Percentiles rank a stretch among this genome's conserved stretches.
phyloP scores from a whole-genome alignment of 2,113 vertebrate species.

The Mus pahari region DNA sequence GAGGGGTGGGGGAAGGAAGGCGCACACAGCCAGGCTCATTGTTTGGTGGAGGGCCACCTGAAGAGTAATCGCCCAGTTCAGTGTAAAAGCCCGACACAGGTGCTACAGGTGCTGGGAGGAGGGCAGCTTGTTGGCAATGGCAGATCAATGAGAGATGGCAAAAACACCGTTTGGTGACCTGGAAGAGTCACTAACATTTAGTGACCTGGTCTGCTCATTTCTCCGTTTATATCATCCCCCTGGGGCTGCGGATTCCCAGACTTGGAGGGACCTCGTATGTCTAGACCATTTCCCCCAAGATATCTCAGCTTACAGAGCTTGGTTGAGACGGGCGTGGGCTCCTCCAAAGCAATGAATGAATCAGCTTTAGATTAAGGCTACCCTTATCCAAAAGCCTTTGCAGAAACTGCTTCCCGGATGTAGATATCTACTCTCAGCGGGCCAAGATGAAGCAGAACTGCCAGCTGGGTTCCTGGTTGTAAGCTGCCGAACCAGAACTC shows the following conservation, averaged over 20 bases:
- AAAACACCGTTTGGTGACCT: constrained; percentile 30
- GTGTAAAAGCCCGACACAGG: constrained; percentile 24
- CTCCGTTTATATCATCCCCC: not conserved
- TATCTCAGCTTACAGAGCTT: not conserved
- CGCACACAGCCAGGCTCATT: not conserved
- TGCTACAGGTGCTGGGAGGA: not conserved
- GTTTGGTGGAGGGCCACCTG: not conserved
- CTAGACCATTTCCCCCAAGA: not conserved
- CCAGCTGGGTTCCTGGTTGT: not conserved
- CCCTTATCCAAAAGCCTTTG: not conserved
- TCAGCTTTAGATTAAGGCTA: not conserved
- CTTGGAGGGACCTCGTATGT: not conserved
- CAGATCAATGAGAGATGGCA: constrained; percentile 23
- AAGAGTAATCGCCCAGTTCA: not conserved
- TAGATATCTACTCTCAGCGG: not conserved
- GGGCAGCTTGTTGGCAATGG: not conserved
- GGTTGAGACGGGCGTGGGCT: not conserved
- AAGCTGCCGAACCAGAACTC: not conserved
- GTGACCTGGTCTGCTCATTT: not conserved
- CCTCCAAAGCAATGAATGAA: not conserved
- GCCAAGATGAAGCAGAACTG: not conserved
- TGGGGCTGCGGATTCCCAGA: not conserved
- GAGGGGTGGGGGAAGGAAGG: not conserved
- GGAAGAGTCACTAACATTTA: not conserved
- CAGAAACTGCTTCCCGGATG: not conserved